phyloP scores from a whole-genome alignment of 2,113 vertebrate species.

The Otus sunia region DNA sequence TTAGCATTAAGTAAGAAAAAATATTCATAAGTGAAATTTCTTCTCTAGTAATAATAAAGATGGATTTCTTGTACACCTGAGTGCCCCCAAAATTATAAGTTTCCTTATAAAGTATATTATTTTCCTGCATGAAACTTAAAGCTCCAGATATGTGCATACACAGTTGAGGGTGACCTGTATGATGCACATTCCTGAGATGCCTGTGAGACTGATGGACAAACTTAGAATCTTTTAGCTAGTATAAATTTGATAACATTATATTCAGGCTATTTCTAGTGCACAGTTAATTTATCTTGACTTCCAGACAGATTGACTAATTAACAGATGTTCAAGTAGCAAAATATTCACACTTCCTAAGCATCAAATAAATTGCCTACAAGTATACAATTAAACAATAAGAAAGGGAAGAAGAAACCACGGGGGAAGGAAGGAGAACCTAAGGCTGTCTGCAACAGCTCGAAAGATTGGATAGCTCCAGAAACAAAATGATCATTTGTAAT shows the following conservation, averaged over 20 bases:
- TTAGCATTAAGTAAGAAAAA: not conserved
- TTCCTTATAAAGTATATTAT: not conserved
- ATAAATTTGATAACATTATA: not conserved
- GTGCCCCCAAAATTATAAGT: not conserved
- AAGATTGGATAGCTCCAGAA: not conserved
- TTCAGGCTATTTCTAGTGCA: not conserved
- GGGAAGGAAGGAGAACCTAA: not conserved
- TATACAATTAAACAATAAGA: not conserved
- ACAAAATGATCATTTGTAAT: not conserved
- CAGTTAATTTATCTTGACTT: conserved; percentile 12
- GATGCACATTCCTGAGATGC: not conserved
- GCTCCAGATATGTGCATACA: not conserved
- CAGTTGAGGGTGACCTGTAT: not conserved
- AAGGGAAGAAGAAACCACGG: not conserved
- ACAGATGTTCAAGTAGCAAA: not conserved
- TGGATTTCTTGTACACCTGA: not conserved
- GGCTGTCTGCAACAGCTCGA: not conserved
- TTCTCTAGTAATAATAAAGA: not conserved
- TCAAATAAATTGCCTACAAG: not conserved
- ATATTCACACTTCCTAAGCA: not conserved
- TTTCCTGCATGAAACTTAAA: not conserved
- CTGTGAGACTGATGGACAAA: not conserved
- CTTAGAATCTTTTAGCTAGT: not conserved
- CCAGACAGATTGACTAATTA: conserved; percentile 5
- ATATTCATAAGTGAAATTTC: not conserved